Conservation (phyloP, 2,797 vertebrate species). For the Agapornis canus region DNA sequence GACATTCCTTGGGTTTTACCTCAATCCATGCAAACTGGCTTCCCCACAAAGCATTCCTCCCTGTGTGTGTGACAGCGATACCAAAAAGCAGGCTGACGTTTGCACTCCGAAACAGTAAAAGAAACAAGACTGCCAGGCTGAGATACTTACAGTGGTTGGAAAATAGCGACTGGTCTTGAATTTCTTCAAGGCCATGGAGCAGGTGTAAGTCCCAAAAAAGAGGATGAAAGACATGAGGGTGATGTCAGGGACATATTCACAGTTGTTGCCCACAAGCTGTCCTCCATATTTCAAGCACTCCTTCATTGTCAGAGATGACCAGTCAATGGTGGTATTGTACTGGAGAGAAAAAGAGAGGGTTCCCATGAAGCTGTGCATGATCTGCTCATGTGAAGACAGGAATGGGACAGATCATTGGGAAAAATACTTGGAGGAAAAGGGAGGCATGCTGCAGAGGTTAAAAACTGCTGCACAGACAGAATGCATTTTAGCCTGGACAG, state of each 20-base stretch:
- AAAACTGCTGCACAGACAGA: background rate
- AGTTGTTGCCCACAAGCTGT: constrained; percentile 86
- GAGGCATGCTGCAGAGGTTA: background rate
- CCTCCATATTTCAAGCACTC: constrained; percentile 90
- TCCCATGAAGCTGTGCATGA: background rate
- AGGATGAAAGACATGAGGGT: constrained; percentile 96
- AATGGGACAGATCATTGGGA: background rate
- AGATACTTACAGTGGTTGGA: constrained; percentile 90
- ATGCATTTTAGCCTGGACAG: rapidly evolving
- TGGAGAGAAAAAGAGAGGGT: background rate
- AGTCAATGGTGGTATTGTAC: constrained; percentile 81
- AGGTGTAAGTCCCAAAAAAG: constrained; percentile 95
- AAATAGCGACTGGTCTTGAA: constrained; percentile 97
- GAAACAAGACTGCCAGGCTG: background rate
- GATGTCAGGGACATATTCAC: constrained; percentile 90
- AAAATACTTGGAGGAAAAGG: background rate
- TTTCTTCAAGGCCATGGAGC: constrained; percentile 96
- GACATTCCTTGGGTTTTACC: background rate
- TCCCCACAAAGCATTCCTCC: background rate
- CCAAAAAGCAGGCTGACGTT: background rate
- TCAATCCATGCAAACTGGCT: background rate
- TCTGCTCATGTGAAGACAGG: background rate
- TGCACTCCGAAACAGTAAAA: background rate
- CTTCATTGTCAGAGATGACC: constrained; percentile 85
- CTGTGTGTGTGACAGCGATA: background rate